Conservation (phyloP, 2,888 invertebrate genomes). For the Julus scanicus region DNA sequence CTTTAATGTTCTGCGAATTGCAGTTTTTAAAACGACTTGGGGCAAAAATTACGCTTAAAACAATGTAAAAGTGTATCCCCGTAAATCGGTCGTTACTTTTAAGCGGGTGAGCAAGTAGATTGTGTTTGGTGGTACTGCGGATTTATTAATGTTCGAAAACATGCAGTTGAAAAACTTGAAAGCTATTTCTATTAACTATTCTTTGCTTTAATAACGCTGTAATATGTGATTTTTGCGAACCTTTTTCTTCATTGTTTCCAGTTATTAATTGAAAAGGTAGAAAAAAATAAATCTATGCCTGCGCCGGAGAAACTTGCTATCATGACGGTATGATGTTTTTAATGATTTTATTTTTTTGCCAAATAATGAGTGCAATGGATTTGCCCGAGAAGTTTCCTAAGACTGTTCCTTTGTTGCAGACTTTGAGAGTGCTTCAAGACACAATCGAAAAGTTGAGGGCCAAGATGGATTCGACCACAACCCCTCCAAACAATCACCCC, state of each 20-base stretch:
- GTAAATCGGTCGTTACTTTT: too few species aligned
- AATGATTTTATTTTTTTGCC: not conserved
- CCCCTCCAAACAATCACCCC: slow-evolving; percentile 62
- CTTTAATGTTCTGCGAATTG: too few species aligned
- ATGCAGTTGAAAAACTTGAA: too few species aligned
- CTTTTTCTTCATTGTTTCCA: slow-evolving; percentile 59
- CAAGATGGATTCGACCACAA: slow-evolving; percentile 67
- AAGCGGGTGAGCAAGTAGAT: too few species aligned
- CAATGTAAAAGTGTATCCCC: too few species aligned
- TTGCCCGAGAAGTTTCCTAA: not conserved
- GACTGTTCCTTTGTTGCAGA: slow-evolving; percentile 63
- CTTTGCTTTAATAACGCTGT: too few species aligned
- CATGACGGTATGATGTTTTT: slow-evolving; percentile 69
- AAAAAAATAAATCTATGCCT: slow-evolving; percentile 72
- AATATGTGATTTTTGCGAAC: too few species aligned
- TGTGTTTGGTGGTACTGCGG: too few species aligned
- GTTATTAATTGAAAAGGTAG: slow-evolving; percentile 82
- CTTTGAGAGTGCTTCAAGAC: slow-evolving; percentile 84
- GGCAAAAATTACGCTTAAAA: too few species aligned
- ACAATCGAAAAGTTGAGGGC: slow-evolving; percentile 82
- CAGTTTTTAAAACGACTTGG: too few species aligned
- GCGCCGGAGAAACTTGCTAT: slow-evolving; percentile 78
- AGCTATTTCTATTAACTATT: too few species aligned
- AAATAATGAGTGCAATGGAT: not conserved
- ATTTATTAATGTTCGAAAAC: too few species aligned